A percentile compares a stretch with the other conserved stretches of the same genome.
Evolutionary conservation across 2,113 vertebrate species (phyloP).

Genomic region (Syrmaticus mikado): DNA sequence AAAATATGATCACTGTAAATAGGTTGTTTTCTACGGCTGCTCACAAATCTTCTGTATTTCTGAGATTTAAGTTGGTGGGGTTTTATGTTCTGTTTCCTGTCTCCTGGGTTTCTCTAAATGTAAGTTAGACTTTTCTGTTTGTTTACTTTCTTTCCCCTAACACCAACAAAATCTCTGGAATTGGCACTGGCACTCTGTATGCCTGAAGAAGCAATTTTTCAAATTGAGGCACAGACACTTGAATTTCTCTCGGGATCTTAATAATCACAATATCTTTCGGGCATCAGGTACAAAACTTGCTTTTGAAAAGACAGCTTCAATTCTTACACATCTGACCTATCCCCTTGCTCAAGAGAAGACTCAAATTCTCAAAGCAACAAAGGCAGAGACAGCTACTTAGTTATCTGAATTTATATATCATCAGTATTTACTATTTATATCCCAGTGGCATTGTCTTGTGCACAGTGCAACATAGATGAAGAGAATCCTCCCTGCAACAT

Average conservation of each 20-base stretch:
- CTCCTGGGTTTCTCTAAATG: neutral
- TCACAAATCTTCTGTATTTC: neutral
- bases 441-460: neutral
- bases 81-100: neutral
- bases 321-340: neutral
- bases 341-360: neutral
- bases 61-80: neutral
- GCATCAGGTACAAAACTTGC: neutral
- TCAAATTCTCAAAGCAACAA: slow-evolving; percentile 11
- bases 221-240: neutral
- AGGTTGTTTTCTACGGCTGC: slow-evolving; percentile 41
- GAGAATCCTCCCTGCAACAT: neutral
- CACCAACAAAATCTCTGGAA: slow-evolving; percentile 32
- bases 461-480: neutral
- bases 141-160: neutral
- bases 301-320: neutral
- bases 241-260: slow-evolving; percentile 48
- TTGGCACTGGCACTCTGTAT: slow-evolving; percentile 3
- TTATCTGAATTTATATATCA: slow-evolving; percentile 9
- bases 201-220: slow-evolving; percentile 39
- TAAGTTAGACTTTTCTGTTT: neutral
- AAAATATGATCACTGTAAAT: slow-evolving; percentile 44
- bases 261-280: slow-evolving; percentile 25
- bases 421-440: neutral
- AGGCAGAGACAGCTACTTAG: neutral